Base-by-base conservation (phyloP, 2,888 invertebrate genomes). In the Amphipyra tragopoginis region DNA sequence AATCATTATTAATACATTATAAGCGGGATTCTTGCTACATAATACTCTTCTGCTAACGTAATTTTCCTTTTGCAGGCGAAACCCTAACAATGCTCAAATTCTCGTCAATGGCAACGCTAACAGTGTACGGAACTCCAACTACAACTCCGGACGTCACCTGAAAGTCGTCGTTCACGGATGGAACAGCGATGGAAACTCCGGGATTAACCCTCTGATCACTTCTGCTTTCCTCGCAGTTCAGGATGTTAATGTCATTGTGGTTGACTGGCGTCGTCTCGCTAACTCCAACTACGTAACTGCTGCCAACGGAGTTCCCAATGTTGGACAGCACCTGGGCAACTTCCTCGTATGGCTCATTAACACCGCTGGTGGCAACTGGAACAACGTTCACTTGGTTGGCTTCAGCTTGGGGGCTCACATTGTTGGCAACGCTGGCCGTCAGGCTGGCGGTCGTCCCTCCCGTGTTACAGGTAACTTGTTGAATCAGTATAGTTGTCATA, bases 321-420 rank as follows among this genome's bases (percentile, higher is more conserved):
- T 91, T 0, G 92, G 91, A 1, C 77, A 82, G 34, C 80, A 77
- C 55, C 76, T 91, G 0, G 91, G 88, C 7, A 82, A 86, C 65
- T 91, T 90, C 78, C 57, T 92, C 6, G 62, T 77, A 8, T 90
- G 88, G 88, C 84, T 93, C 14, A 81, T 88, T 60, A 82, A 82
- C 44, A 88, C 71, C 0, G 83, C 80, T 11, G 91, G 91, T 14
- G 89, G 88, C 5, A 85, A 87, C 74, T 90, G 87, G 86, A 85
- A 86, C 68, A 86, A 87, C 26, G 79, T 92, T 3, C 93, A 93
- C 66, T 72, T 93, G 33, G 81, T 92, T 15, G 93, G 93, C 34
- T 88, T 88, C 84, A 92, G 92, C 75, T 85, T 92, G 65, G 93
- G 93, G 1, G 92, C 91, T 62, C 92, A 92, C 59, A 74, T 91